Evolutionary conservation across 2,113 vertebrate species (phyloP).

Genomic region (Anguilla rostrata): DNA sequence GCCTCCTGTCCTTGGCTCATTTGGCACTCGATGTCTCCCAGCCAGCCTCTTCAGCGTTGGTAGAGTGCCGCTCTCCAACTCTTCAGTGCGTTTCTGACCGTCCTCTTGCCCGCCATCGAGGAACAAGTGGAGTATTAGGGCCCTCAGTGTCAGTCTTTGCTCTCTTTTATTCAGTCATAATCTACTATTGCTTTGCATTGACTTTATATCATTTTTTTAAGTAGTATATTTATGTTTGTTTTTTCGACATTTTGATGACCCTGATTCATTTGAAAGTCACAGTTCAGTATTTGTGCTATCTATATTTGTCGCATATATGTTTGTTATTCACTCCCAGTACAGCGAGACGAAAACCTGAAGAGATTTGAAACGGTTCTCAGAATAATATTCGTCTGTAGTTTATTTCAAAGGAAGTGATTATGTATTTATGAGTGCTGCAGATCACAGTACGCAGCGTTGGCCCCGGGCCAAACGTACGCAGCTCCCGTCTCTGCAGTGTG

Average conservation of each 20-base stretch:
- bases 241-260: background rate
- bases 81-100: constrained; percentile 63
- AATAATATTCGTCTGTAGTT: constrained; percentile 40
- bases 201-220: background rate
- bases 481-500: constrained; percentile 28
- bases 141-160: constrained; percentile 1
- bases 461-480: constrained; percentile 35
- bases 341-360: background rate
- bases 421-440: constrained; percentile 33
- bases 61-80: constrained; percentile 69
- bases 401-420: constrained; percentile 37
- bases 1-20: constrained; percentile 89
- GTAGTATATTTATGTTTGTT: background rate
- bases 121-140: constrained; percentile 51
- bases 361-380: constrained; percentile 9
- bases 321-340: background rate
- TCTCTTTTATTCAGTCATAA: constrained; percentile 15
- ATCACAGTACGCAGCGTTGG: constrained; percentile 18
- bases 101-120: constrained; percentile 58
- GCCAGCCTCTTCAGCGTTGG: constrained; percentile 72
- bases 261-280: background rate
- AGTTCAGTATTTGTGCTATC: background rate
- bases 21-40: constrained; percentile 84
- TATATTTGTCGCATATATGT: background rate
- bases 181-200: background rate